Evolutionary conservation across 1,140 invertebrate genomes (phyloP).

Genomic region (Tetragnatha versicolor): DNA sequence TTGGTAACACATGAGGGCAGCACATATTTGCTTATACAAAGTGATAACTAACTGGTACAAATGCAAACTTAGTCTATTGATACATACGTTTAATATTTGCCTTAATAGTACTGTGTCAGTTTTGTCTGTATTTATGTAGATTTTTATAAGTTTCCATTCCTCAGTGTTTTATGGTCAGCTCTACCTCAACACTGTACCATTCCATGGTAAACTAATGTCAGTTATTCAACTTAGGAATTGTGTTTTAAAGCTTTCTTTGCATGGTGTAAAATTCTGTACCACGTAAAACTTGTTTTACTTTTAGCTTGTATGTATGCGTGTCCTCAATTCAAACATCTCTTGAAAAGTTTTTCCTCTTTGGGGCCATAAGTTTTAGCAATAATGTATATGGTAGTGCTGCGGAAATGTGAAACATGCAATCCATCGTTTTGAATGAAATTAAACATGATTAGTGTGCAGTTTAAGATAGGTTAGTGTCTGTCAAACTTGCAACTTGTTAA

Average conservation of each 20-base stretch:
- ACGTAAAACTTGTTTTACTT: background rate
- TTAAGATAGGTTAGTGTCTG: too few species aligned
- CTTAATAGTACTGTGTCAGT: background rate
- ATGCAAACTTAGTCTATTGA: slow-evolving; percentile 1
- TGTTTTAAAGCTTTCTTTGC: background rate
- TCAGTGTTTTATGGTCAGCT: background rate
- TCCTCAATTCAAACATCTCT: too few species aligned
- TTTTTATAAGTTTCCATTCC: background rate
- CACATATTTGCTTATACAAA: background rate
- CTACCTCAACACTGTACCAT: slow-evolving; percentile 19
- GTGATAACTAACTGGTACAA: slow-evolving; percentile 17
- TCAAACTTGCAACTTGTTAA: too few species aligned
- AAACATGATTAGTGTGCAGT: too few species aligned
- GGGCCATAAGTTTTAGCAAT: too few species aligned
- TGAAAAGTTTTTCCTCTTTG: too few species aligned
- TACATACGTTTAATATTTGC: background rate
- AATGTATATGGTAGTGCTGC: too few species aligned
- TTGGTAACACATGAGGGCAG: background rate
- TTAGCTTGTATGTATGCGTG: too few species aligned
- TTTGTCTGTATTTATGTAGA: background rate
- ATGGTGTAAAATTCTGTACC: background rate
- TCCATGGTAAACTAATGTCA: slow-evolving; percentile 7
- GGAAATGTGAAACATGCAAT: too few species aligned
- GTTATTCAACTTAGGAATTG: background rate
- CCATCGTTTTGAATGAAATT: too few species aligned